Base-by-base conservation (phyloP, 2,113 vertebrate genomes). In the Paramormyrops kingsleyae region DNA sequence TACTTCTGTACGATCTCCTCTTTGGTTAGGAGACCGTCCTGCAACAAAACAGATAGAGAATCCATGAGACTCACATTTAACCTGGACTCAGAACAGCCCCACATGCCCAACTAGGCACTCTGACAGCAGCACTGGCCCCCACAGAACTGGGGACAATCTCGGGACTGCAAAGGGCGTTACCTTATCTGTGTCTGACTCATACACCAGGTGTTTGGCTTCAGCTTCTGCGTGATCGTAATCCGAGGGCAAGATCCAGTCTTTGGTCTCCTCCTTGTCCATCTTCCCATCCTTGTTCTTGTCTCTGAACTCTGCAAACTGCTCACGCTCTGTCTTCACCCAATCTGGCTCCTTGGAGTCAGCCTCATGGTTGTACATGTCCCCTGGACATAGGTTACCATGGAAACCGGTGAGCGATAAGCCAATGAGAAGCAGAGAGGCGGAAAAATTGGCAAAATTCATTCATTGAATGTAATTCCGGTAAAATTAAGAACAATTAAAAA, bases 181-280 rank as follows among this genome's bases (percentile, higher is more conserved):
- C 96, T 99, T 97, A 92, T 99, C 95, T 89, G 96, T 87, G 90
- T 99, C 99, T 0, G 98, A 99, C 52, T 99, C 99, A 0, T 98
- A 99, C 89, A 99, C 96, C 5, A 99, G 96, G 92, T 99, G 99
- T 42, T 98, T 97, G 21, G 99, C 97, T 90, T 99, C 99, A 0
- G 99, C 98, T 56, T 99, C 99, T 0, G 98, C 98, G 0, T 99
- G 99, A 92, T 99, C 99, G 0, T 99, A 99, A 89, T 99, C 98
- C 0, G 96, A 97, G 1, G 99, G 99, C 19, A 99, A 95, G 92
- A 99, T 99, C 98, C 99, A 99, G 66, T 99, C 98, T 90, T 97
- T 97, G 80, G 98, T 99, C 92, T 99, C 99, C 0, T 98, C 97
- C 83, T 97, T 97, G 95, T 99, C 98, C 99, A 99, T 99, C 77